Conservation (phyloP, 1,140 invertebrate genomes). For the Diplogasteroides magnus region DNA sequence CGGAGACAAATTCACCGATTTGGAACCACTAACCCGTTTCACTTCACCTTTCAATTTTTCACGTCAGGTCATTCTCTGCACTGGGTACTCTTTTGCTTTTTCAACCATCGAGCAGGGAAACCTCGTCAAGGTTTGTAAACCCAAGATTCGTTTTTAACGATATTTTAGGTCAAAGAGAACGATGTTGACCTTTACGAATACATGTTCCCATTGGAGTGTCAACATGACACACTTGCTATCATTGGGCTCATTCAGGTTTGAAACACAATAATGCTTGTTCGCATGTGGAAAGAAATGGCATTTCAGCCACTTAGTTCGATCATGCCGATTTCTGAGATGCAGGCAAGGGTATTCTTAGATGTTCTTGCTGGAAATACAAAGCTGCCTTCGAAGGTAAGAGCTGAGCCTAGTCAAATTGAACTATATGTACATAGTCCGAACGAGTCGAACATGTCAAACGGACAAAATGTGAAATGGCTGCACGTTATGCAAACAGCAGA, state of each 20-base stretch:
- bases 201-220: constrained; percentile 56
- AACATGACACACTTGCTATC: constrained; percentile 58
- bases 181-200: constrained; percentile 59
- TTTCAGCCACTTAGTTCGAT: constrained; percentile 59
- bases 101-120: constrained; percentile 32
- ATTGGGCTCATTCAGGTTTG: constrained; percentile 58
- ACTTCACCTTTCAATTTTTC: no score
- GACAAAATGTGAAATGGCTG: constrained; percentile 2
- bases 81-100: constrained; percentile 56
- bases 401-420: constrained; percentile 1
- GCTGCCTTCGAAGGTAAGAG: constrained; percentile 20
- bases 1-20: no score
- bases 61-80: constrained; percentile 35
- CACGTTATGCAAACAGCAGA: constrained; percentile 33
- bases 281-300: constrained; percentile 56
- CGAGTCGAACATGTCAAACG: constrained; percentile 7
- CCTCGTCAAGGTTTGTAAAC: constrained; percentile 28
- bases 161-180: constrained; percentile 15
- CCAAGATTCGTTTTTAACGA: constrained; percentile 1
- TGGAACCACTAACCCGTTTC: no score
- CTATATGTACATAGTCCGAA: neutral
- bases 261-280: neutral
- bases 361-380: constrained; percentile 24
- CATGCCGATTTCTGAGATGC: constrained; percentile 62
- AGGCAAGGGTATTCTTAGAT: constrained; percentile 58